Evolutionary conservation across 2,888 invertebrate genomes (phyloP).

Genomic region (Tetragonula carbonaria): DNA sequence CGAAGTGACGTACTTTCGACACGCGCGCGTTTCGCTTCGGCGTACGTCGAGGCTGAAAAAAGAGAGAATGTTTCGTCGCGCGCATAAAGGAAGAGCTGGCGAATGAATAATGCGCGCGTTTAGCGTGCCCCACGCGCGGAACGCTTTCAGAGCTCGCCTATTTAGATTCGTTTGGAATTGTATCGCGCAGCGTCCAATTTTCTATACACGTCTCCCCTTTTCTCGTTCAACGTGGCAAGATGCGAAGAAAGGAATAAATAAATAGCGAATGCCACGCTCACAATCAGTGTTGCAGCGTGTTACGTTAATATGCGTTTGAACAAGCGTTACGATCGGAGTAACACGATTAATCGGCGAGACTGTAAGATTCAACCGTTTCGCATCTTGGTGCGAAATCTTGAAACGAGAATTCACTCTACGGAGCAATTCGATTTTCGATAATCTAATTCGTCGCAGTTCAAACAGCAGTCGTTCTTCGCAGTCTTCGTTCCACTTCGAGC

Average conservation of each 20-base stretch:
- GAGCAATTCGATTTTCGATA: not conserved
- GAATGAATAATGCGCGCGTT: conserved; percentile 18
- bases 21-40: conserved; percentile 25
- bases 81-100: conserved; percentile 7
- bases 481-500: not conserved
- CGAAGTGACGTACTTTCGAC: conserved; percentile 32
- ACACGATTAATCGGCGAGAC: no score
- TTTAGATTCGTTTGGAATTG: conserved; percentile 22
- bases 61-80: conserved; percentile 5
- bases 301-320: no score
- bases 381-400: no score
- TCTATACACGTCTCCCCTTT: not conserved
- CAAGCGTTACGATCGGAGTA: no score
- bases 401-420: no score
- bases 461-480: not conserved
- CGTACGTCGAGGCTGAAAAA: not conserved
- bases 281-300: no score
- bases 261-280: no score
- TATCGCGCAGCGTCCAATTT: not conserved
- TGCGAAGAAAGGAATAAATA: not conserved
- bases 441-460: not conserved
- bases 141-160: conserved; percentile 6
- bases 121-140: not conserved
- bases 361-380: no score
- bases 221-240: not conserved